These are phyloP conservation scores for Diacarnus erythraeanus DNA, from an alignment of 37 sponge, comb jelly and placozoan species.

Conservation along the genomic window DNA sequence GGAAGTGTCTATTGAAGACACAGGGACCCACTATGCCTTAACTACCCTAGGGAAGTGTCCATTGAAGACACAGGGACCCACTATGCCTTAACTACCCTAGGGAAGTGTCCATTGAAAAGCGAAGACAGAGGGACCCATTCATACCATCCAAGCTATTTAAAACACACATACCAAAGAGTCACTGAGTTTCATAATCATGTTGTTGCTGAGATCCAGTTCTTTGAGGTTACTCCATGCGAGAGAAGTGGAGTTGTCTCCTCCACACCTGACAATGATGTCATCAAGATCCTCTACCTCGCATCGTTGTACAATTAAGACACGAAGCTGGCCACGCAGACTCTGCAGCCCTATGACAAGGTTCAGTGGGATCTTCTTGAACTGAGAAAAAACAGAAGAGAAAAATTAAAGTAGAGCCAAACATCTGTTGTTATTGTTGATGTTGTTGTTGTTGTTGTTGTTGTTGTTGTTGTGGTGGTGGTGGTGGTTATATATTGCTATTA, in stretches of 20 bases:
- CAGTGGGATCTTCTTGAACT: slow-evolving; percentile 71
- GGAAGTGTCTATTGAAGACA: no score
- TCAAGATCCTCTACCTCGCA: slow-evolving; percentile 31
- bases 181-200: slow-evolving; percentile 39
- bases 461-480: neutral
- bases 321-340: slow-evolving; percentile 59
- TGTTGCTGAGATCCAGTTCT: slow-evolving; percentile 60
- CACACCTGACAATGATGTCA: slow-evolving; percentile 56
- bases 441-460: neutral
- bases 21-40: no score
- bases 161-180: slow-evolving; percentile 52
- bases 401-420: neutral
- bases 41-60: no score
- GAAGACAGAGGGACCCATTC: no score
- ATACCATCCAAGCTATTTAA: neutral
- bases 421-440: neutral
- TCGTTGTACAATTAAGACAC: slow-evolving; percentile 45
- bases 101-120: no score
- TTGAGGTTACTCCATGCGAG: slow-evolving; percentile 44
- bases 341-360: slow-evolving; percentile 48
- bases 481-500: no score
- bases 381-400: neutral
- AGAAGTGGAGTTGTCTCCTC: slow-evolving; percentile 58
- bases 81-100: no score
- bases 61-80: no score